phyloP scores from a whole-genome alignment of 1,140 invertebrate genomes.

The Heliconius hermathena region DNA sequence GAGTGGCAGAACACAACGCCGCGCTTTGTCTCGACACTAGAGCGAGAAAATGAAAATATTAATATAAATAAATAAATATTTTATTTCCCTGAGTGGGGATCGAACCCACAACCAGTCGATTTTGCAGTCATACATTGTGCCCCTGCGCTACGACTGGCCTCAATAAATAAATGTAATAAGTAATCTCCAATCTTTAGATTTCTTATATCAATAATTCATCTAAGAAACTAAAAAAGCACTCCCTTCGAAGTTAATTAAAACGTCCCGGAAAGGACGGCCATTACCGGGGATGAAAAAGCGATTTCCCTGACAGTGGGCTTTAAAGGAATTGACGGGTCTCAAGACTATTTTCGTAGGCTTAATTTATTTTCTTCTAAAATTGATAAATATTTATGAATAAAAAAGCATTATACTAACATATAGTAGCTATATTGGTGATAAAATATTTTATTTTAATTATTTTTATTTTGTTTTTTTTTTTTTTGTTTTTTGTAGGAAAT shows the following conservation, averaged over 20 bases:
- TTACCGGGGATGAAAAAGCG: conserved; percentile 77
- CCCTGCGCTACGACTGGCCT: too few species aligned
- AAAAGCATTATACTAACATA: background rate
- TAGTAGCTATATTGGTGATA: too few species aligned
- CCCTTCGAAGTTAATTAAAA: conserved; percentile 76
- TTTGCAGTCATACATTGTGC: too few species aligned
- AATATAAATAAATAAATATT: too few species aligned
- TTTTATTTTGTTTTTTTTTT: too few species aligned
- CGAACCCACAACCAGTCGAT: too few species aligned
- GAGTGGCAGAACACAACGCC: too few species aligned
- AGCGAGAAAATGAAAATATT: too few species aligned
- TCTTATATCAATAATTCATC: conserved; percentile 65
- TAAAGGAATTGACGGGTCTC: conserved; percentile 71
- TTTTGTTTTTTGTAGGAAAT: too few species aligned
- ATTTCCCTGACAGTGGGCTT: conserved; percentile 71
- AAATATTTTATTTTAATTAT: too few species aligned
- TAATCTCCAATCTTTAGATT: conserved; percentile 21
- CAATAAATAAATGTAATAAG: background rate
- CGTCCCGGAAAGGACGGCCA: conserved; percentile 66
- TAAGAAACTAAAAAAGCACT: conserved; percentile 69
- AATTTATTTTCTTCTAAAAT: background rate
- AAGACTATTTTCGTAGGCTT: conserved; percentile 55
- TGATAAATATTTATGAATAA: background rate
- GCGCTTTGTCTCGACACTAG: too few species aligned
- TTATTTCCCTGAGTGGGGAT: too few species aligned